A percentile compares a stretch with the other conserved stretches of the same genome.
Evolutionary conservation across 2,797 vertebrate genomes (phyloP).

Genomic region (Stomatorhinus walkeri): DNA sequence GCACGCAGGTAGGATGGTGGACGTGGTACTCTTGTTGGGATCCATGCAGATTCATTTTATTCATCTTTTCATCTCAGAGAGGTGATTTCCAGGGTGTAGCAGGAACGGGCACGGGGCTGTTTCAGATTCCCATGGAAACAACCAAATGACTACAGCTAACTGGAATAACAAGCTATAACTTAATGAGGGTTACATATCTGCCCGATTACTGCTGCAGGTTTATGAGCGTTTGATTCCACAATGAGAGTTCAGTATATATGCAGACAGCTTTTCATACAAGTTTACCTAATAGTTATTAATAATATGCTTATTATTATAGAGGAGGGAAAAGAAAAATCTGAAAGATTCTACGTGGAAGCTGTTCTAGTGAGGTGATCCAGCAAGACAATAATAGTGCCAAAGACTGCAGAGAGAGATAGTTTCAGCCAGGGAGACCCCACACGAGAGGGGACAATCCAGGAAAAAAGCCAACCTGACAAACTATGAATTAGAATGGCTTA

Average conservation of each 20-base stretch:
- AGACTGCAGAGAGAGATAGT: neutral
- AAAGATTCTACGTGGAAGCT: neutral
- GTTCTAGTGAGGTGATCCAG: neutral
- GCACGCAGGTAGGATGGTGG: slow-evolving; percentile 35
- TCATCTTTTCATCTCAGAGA: slow-evolving; percentile 4
- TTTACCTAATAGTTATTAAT: neutral
- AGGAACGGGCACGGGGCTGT: neutral
- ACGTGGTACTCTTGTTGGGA: slow-evolving; percentile 27
- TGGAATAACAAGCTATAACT: neutral
- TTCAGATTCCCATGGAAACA: neutral
- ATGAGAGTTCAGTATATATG: slow-evolving; percentile 19
- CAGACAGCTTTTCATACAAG: slow-evolving; percentile 17
- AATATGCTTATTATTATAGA: neutral
- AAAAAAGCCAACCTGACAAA: neutral
- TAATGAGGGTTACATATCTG: slow-evolving; percentile 30
- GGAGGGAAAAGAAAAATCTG: neutral
- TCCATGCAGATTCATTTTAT: slow-evolving; percentile 28
- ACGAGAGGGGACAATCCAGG: neutral
- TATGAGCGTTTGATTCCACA: slow-evolving; percentile 29
- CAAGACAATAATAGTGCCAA: neutral
- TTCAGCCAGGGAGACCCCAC: slow-evolving; percentile 7
- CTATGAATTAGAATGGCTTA: neutral
- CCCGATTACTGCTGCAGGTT: slow-evolving; percentile 31
- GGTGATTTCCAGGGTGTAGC: neutral
- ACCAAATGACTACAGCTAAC: neutral